These are phyloP conservation scores for Botia kubotai DNA, from an alignment of 2,797 vertebrate genomes.

Conservation along the genomic window DNA sequence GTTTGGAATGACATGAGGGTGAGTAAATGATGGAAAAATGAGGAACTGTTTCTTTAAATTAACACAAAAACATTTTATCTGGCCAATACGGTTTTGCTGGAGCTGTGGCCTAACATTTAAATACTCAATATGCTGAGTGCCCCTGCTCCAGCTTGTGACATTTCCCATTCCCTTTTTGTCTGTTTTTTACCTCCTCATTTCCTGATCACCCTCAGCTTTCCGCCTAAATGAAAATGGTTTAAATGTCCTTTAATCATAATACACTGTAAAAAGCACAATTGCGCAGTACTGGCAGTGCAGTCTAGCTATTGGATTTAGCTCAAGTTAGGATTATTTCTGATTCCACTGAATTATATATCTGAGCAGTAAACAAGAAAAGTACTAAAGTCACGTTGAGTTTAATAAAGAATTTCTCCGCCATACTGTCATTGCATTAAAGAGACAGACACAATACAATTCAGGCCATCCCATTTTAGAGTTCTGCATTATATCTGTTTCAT, in stretches of 20 bases:
- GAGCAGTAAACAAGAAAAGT: conserved; percentile 3
- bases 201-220: background rate
- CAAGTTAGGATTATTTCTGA: background rate
- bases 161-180: background rate
- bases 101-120: too few species aligned
- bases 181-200: background rate
- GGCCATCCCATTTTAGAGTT: background rate
- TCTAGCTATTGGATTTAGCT: background rate
- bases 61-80: too few species aligned
- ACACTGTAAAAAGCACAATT: background rate
- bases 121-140: too few species aligned
- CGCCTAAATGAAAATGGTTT: background rate
- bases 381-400: conserved; percentile 34
- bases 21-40: too few species aligned
- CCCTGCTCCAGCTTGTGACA: background rate
- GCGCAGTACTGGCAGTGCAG: background rate
- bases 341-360: background rate
- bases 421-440: conserved; percentile 16
- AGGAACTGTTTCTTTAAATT: too few species aligned
- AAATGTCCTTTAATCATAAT: background rate
- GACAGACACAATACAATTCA: background rate
- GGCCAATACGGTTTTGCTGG: too few species aligned
- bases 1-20: too few species aligned
- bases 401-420: conserved; percentile 32
- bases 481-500: conserved; percentile 3